These are phyloP conservation scores for Lithophane socia DNA, from an alignment of 2,888 invertebrate species.

Conservation along the genomic window DNA sequence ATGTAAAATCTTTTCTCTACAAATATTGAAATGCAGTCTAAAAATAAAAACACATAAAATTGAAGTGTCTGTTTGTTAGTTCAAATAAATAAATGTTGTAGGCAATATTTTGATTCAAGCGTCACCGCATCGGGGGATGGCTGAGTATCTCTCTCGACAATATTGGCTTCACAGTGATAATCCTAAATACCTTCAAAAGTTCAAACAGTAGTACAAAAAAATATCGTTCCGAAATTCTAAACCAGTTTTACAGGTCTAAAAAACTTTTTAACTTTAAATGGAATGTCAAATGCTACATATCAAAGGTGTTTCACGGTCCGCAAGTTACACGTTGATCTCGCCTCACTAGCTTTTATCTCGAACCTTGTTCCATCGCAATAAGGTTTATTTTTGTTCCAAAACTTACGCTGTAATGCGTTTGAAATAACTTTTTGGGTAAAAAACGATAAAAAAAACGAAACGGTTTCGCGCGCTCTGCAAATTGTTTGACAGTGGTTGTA, in stretches of 20 bases:
- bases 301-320: slow-evolving; percentile 60
- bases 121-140: no score
- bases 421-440: slow-evolving; percentile 39
- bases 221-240: slow-evolving; percentile 21
- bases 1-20: not conserved
- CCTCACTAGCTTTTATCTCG: not conserved
- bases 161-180: not conserved
- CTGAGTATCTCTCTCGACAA: not conserved
- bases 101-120: no score
- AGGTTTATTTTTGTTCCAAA: slow-evolving; percentile 20
- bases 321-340: slow-evolving; percentile 24
- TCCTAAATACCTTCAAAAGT: not conserved
- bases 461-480: slow-evolving; percentile 42
- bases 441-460: slow-evolving; percentile 42
- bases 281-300: slow-evolving; percentile 64
- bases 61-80: not conserved
- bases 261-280: slow-evolving; percentile 54
- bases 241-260: not conserved
- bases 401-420: slow-evolving; percentile 16
- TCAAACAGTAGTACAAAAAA: not conserved
- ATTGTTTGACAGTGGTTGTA: slow-evolving; percentile 59
- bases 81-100: no score
- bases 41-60: no score
- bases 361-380: not conserved
- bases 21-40: not conserved